A percentile compares a stretch with the other conserved stretches of the same genome.
Evolutionary conservation across 2,888 invertebrate species (phyloP).

Genomic region (Theretra japonica): DNA sequence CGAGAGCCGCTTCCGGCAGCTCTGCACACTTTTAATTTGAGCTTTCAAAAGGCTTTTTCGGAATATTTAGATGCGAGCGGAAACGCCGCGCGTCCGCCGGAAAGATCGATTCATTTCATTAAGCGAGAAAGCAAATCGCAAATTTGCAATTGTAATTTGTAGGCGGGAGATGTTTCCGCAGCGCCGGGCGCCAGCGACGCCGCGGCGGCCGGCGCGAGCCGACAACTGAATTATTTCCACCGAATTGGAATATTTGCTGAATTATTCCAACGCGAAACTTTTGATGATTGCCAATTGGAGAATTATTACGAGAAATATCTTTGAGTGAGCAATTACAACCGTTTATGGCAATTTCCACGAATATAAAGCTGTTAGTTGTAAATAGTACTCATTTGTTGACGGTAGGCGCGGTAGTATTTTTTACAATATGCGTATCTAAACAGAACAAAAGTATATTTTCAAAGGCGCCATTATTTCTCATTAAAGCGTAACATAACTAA

Average conservation of each 20-base stretch:
- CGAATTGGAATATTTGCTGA: background rate
- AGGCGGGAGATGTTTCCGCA: slow-evolving; percentile 17
- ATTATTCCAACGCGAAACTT: slow-evolving; percentile 19
- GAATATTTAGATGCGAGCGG: slow-evolving; percentile 51
- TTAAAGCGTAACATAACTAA: background rate
- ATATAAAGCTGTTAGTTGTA: background rate
- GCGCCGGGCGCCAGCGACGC: background rate
- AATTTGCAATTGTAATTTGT: slow-evolving; percentile 49
- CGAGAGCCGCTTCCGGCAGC: slow-evolving; percentile 56
- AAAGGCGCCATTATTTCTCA: background rate
- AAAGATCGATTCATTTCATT: slow-evolving; percentile 70
- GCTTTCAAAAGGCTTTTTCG: slow-evolving; percentile 55
- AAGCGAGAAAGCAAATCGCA: slow-evolving; percentile 44
- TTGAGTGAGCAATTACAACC: background rate
- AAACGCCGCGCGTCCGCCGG: slow-evolving; percentile 62
- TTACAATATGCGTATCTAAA: background rate
- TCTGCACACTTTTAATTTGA: slow-evolving; percentile 63
- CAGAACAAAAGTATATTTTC: background rate
- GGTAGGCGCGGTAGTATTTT: background rate
- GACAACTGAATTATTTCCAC: background rate
- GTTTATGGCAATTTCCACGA: background rate
- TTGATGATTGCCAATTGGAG: slow-evolving; percentile 19
- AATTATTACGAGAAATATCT: background rate
- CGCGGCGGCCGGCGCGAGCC: background rate
- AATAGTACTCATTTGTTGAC: background rate